Evolutionary conservation across 2,888 invertebrate species (phyloP).

Genomic region (Bugula neritina): DNA sequence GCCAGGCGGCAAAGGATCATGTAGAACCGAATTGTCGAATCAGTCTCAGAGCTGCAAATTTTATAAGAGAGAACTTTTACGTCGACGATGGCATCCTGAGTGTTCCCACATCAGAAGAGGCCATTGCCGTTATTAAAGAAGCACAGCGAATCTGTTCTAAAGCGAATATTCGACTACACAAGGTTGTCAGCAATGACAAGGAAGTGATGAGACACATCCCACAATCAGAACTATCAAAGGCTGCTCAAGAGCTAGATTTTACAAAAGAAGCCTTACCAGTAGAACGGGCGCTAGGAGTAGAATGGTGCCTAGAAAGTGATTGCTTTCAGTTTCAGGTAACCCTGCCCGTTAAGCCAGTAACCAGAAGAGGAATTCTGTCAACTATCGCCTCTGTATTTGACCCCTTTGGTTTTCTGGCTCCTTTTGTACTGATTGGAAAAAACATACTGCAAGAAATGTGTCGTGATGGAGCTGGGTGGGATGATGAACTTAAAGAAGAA

Average conservation of each 20-base stretch:
- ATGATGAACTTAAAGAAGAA: neutral
- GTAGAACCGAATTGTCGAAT: neutral
- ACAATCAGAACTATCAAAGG: no score
- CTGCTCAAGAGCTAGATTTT: neutral
- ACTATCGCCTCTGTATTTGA: neutral
- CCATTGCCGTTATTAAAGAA: neutral
- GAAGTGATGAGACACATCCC: slow-evolving; percentile 21
- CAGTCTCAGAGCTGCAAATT: neutral
- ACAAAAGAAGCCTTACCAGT: neutral
- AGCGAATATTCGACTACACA: slow-evolving; percentile 28
- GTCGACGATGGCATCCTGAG: slow-evolving; percentile 1
- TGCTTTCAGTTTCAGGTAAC: neutral
- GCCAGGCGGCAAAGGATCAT: neutral
- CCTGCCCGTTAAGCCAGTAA: neutral
- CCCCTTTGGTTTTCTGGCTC: neutral
- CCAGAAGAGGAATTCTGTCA: neutral
- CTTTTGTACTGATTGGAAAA: neutral
- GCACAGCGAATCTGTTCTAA: slow-evolving; percentile 4
- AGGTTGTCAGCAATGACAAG: slow-evolving; percentile 27
- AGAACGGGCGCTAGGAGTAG: neutral
- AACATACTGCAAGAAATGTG: neutral
- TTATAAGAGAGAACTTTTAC: slow-evolving; percentile 17
- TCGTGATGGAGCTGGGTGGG: neutral
- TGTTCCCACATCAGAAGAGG: neutral
- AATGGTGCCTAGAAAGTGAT: neutral